Percentiles rank a stretch among this genome's conserved stretches.
These are phyloP conservation scores for Eupithecia exiguata DNA, from an alignment of 2,888 invertebrate genomes.

Conservation along the genomic window DNA sequence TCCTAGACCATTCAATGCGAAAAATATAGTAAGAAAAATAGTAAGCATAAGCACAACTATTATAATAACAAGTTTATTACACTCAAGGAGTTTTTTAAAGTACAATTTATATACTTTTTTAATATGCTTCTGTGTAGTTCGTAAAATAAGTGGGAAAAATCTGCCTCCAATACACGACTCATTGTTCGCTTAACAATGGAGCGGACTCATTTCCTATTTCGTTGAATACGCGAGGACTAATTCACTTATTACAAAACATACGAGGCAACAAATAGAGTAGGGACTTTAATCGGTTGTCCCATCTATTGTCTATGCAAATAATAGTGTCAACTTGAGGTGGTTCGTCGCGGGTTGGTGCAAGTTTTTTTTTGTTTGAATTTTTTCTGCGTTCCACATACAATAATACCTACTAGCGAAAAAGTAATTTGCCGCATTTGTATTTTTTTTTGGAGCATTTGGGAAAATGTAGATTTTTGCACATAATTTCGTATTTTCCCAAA, in stretches of 20 bases:
- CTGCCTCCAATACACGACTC: constrained; percentile 12
- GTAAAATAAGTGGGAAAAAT: constrained; percentile 4
- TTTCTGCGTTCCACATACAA: no score
- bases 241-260: constrained; percentile 1
- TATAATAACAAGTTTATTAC: no score
- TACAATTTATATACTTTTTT: background rate
- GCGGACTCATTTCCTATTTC: constrained; percentile 30
- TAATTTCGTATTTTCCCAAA: no score
- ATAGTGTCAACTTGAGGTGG: background rate
- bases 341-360: no score
- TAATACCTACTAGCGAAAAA: no score
- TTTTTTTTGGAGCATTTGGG: no score
- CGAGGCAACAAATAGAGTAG: background rate
- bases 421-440: no score
- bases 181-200: constrained; percentile 27
- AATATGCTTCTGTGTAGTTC: background rate
- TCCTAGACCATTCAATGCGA: no score
- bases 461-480: no score
- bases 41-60: no score
- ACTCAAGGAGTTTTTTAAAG: background rate
- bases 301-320: constrained; percentile 1
- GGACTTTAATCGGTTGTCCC: background rate
- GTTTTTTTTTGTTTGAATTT: no score
- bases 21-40: no score
- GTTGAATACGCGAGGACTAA: constrained; percentile 13